Evolutionary conservation across 2,888 invertebrate genomes (phyloP).

Genomic region (Cylloceria caligata): DNA sequence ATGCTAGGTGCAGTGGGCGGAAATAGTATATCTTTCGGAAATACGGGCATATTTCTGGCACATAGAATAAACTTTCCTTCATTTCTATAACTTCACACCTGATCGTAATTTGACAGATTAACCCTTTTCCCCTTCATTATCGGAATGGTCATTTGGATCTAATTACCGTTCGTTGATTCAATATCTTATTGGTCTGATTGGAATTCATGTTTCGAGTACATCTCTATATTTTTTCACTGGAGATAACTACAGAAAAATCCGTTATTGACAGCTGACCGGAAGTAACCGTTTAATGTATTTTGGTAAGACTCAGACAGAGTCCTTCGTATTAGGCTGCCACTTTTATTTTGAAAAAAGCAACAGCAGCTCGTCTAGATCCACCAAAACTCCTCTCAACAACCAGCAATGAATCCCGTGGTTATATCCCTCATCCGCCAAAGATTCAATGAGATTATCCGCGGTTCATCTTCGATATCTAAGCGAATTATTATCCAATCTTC

Average conservation of each 20-base stretch:
- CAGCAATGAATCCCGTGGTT: constrained; percentile 41
- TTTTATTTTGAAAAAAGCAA: constrained; percentile 35
- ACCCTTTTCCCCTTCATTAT: no score
- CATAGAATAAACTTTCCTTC: no score
- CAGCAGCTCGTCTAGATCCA: constrained; percentile 16
- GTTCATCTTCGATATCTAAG: constrained; percentile 66
- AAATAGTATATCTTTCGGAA: no score
- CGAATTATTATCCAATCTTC: constrained; percentile 75
- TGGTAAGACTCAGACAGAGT: constrained; percentile 23
- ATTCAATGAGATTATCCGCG: constrained; percentile 51
- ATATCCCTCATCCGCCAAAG: constrained; percentile 25
- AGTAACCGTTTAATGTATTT: constrained; percentile 64
- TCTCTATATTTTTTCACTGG: background rate
- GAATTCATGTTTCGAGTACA: background rate
- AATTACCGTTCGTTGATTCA: no score
- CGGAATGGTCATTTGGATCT: no score
- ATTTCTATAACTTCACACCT: no score
- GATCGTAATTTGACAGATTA: no score
- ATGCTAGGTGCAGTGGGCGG: no score
- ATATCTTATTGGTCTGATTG: background rate
- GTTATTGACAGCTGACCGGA: constrained; percentile 45
- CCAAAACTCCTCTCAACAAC: constrained; percentile 23
- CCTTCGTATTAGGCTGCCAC: constrained; percentile 39
- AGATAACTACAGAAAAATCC: background rate
- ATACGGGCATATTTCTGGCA: no score